phyloP scores from a whole-genome alignment of 64 coral and sea anemone genomes.

The Montipora efflorescens region DNA sequence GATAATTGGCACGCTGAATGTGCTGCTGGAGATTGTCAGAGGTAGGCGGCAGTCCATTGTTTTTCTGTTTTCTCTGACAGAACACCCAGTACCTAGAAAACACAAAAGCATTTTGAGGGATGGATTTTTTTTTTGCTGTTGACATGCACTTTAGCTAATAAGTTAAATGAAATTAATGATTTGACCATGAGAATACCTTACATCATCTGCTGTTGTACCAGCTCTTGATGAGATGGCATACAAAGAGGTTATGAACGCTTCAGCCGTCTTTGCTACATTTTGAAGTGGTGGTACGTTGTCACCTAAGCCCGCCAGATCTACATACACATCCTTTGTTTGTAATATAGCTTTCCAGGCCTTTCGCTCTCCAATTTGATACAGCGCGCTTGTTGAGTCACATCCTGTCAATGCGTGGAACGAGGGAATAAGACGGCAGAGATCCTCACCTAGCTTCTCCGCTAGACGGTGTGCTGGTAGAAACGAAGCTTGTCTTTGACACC shows the following conservation, averaged over 20 bases:
- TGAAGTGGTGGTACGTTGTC: constrained; percentile 5
- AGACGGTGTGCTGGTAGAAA: constrained; percentile 44
- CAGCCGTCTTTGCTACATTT: background rate
- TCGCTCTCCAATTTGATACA: constrained; percentile 23
- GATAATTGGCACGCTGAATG: constrained; percentile 16
- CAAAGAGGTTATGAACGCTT: constrained; percentile 40
- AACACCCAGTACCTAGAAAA: constrained; percentile 25
- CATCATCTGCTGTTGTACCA: constrained; percentile 57
- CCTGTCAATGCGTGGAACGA: constrained; percentile 51
- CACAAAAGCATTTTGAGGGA: constrained; percentile 21
- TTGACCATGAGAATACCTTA: background rate
- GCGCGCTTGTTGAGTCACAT: constrained; percentile 54
- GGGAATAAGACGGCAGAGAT: constrained; percentile 1
- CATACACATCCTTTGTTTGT: constrained; percentile 12
- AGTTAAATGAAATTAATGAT: constrained; percentile 7
- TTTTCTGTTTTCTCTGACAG: constrained; percentile 19
- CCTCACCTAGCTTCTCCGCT: constrained; percentile 33
- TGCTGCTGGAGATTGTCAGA: background rate
- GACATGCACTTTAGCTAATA: background rate
- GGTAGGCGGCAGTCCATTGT: background rate
- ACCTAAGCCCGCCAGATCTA: constrained; percentile 3
- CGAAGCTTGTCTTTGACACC: constrained; percentile 54
- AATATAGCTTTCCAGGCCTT: constrained; percentile 52
- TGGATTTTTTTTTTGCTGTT: background rate
- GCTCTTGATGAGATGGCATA: constrained; percentile 35